Percentiles rank a stretch among this genome's conserved stretches.
These are phyloP conservation scores for Halcyon malimbica DNA, from an alignment of 2,113 vertebrate genomes.

Conservation along the genomic window DNA sequence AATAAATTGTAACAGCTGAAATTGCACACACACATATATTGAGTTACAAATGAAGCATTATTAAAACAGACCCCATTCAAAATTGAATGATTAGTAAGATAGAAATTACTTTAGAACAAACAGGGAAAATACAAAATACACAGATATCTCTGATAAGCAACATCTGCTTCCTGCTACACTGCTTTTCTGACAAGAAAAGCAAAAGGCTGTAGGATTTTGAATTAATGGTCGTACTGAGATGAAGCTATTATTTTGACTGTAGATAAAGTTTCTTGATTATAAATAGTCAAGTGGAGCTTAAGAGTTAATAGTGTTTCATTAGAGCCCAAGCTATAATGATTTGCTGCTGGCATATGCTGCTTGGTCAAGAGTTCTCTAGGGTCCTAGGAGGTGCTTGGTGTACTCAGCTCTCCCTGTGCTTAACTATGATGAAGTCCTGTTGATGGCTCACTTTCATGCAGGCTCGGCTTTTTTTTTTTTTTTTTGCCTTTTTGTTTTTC, in stretches of 20 bases:
- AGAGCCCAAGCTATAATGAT: background rate
- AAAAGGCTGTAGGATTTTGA: slow-evolving; percentile 24
- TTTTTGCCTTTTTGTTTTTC: background rate
- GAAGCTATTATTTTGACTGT: background rate
- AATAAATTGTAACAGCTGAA: slow-evolving; percentile 71
- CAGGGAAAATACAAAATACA: slow-evolving; percentile 44
- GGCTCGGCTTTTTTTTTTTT: background rate
- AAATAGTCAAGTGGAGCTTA: slow-evolving; percentile 38
- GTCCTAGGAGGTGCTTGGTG: slow-evolving; percentile 40
- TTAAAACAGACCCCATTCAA: slow-evolving; percentile 51
- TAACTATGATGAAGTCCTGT: background rate
- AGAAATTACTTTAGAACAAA: slow-evolving; percentile 48
- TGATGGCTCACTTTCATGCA: background rate
- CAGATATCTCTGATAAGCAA: slow-evolving; percentile 16
- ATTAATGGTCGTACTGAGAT: background rate
- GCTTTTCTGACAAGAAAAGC: background rate
- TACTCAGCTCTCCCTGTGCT: slow-evolving; percentile 3
- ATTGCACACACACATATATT: slow-evolving; percentile 41
- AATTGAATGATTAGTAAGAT: slow-evolving; percentile 44
- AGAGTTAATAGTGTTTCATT: slow-evolving; percentile 55
- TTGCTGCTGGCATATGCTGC: slow-evolving; percentile 49
- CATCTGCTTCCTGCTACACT: slow-evolving; percentile 16
- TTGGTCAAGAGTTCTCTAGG: slow-evolving; percentile 36
- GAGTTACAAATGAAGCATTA: slow-evolving; percentile 47
- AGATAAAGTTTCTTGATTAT: slow-evolving; percentile 18